Evolutionary conservation across 1,140 invertebrate genomes (phyloP), one percentile per base, ranked within the genome.

Genomic region (Hylaeus anthracinus): DNA sequence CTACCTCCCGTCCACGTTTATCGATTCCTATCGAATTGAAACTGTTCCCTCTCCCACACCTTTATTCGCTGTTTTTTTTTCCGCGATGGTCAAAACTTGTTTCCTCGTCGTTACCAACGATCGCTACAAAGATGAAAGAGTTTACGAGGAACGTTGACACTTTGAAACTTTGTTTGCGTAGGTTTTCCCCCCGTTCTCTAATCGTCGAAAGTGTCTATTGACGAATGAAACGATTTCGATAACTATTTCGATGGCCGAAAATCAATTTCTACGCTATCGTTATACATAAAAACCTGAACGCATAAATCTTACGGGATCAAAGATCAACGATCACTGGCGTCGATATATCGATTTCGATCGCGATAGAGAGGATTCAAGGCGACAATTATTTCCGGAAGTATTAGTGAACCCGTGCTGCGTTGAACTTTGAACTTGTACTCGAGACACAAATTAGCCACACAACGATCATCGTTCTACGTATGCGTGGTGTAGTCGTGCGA

Each of bases 11-110:
- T 26, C 45, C 45, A 0, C 12, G 6, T 9, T 12, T 79, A 72
- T 72, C 77, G 78, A 85, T 85, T 85, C 82, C 48, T 79, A 69
- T 79, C 83, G 45, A 84, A 79, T 84, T 85, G 73, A 80, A 85
- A 79, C 26, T 58, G 39, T 60, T 66, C 76, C 78, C 5, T 15
- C 39, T 26, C 61, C 14, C 15, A 8, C 26, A 26, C 26, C 15
- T 48, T 12, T 12, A 2, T 0, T 10, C 1, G 4, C 6, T 55
- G 2, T 4, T 3, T 53, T 8, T 8, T 26, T 51, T 8, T 37
- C n/a, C 0, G 1, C 12, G 26, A n/a, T 64, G 15, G 1, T 76
- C 55, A 15, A 37, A 51, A 39, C 15, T 15, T 37, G 56, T 51
- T 60, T 12, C 6, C 61, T 77, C 43, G 26, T 43, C 43, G 55